A percentile compares a stretch with the other conserved stretches of the same genome.
phyloP scores from a whole-genome alignment of 2,797 vertebrate genomes.

The Spea hammondii region DNA sequence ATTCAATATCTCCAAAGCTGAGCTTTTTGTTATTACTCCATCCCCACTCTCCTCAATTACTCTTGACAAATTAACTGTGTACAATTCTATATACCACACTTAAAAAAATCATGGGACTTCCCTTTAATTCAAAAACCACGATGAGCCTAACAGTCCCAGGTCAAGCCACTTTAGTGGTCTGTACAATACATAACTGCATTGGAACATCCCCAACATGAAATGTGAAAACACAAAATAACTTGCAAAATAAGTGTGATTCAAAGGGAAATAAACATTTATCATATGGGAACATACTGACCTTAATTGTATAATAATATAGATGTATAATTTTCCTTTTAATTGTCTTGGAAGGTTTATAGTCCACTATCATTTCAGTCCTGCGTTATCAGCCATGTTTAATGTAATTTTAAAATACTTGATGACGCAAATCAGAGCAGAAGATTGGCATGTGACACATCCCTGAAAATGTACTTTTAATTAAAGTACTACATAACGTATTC shows the following conservation, averaged over 20 bases:
- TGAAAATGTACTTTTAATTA: neutral
- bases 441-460: neutral
- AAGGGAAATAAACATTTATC: neutral
- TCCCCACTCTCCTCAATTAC: too few species aligned
- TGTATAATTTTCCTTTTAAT: constrained; percentile 23
- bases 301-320: constrained; percentile 8
- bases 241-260: neutral
- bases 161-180: too few species aligned
- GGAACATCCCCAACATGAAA: too few species aligned
- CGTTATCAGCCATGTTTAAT: constrained; percentile 21
- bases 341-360: constrained; percentile 2
- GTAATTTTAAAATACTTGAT: constrained; percentile 16
- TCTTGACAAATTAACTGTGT: too few species aligned
- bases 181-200: too few species aligned
- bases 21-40: too few species aligned
- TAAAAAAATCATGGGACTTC: too few species aligned
- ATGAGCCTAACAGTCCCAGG: too few species aligned
- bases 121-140: too few species aligned
- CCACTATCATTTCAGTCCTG: constrained; percentile 3
- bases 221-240: too few species aligned
- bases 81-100: too few species aligned
- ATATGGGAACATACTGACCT: constrained; percentile 24
- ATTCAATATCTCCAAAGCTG: too few species aligned
- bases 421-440: constrained; percentile 5
- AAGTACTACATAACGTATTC: neutral